A percentile compares a stretch with the other conserved stretches of the same genome.
Conservation (phyloP, 1,140 invertebrate genomes). For the Calephelis nemesis region DNA sequence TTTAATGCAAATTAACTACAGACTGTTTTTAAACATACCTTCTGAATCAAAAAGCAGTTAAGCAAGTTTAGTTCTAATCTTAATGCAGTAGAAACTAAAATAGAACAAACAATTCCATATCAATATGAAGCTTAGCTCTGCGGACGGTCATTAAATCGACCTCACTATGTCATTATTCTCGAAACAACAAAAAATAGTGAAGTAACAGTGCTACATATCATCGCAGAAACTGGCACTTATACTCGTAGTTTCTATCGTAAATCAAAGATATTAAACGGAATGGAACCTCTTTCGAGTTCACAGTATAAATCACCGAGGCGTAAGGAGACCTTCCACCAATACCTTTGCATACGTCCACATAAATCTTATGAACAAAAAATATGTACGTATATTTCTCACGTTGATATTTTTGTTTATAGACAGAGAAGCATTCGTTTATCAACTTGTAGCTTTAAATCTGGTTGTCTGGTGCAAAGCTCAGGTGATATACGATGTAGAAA, state of each 20-base stretch:
- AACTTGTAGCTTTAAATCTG: slow-evolving; percentile 20
- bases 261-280: slow-evolving; percentile 78
- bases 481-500: slow-evolving; percentile 16
- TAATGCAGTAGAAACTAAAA: slow-evolving; percentile 26
- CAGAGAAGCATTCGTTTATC: slow-evolving; percentile 23
- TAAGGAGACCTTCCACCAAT: slow-evolving; percentile 52
- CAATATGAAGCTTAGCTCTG: slow-evolving; percentile 29
- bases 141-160: slow-evolving; percentile 63
- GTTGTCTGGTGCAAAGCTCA: slow-evolving; percentile 9
- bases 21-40: slow-evolving; percentile 13
- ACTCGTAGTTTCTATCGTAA: slow-evolving; percentile 74
- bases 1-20: slow-evolving; percentile 15
- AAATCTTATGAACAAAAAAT: slow-evolving; percentile 61
- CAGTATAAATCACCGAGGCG: slow-evolving; percentile 72
- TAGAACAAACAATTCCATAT: slow-evolving; percentile 40
- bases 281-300: slow-evolving; percentile 76
- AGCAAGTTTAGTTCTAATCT: slow-evolving; percentile 3
- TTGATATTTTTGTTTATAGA: slow-evolving; percentile 36
- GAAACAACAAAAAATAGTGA: slow-evolving; percentile 69
- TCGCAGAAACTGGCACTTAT: slow-evolving; percentile 68
- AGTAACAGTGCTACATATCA: slow-evolving; percentile 72
- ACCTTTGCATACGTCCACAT: slow-evolving; percentile 63
- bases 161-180: slow-evolving; percentile 67
- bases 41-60: background rate
- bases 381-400: slow-evolving; percentile 38